These are phyloP conservation scores for Temnothorax rugatulus DNA, from an alignment of 2,888 invertebrate species.

Conservation along the genomic window DNA sequence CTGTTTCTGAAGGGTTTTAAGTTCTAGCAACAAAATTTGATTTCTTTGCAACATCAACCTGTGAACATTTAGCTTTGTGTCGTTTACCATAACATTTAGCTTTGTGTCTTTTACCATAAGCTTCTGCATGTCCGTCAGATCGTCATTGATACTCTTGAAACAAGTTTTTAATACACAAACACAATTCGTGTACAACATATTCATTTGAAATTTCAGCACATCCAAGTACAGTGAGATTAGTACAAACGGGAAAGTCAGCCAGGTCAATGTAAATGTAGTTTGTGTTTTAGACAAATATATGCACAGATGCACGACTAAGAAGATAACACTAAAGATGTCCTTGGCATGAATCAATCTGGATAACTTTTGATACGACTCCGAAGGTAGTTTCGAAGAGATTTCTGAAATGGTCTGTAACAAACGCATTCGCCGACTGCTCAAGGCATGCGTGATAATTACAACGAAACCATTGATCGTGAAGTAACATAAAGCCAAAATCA, in stretches of 20 bases:
- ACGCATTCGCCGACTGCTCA: not conserved
- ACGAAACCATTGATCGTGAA: not conserved
- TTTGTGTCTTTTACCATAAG: too few species aligned
- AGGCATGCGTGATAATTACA: not conserved
- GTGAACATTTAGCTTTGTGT: not conserved
- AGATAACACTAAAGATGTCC: not conserved
- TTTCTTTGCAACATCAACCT: not conserved
- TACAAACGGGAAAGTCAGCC: rapidly evolving
- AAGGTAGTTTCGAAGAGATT: not conserved
- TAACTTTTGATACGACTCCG: not conserved
- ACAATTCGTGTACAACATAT: not conserved
- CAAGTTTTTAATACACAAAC: too few species aligned
- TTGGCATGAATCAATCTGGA: not conserved
- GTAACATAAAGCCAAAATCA: rapidly evolving
- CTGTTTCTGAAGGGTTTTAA: not conserved
- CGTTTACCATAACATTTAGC: not conserved
- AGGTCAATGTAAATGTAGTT: not conserved
- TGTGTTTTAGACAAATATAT: not conserved
- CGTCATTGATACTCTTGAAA: not conserved
- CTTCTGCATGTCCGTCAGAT: not conserved
- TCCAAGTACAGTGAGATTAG: not conserved
- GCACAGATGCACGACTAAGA: not conserved
- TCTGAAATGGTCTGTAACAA: not conserved
- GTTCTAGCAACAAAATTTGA: not conserved
- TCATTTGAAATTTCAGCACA: not conserved